These are phyloP conservation scores for Ibycter americanus DNA, from an alignment of 2,797 vertebrate genomes.

Conservation along the genomic window DNA sequence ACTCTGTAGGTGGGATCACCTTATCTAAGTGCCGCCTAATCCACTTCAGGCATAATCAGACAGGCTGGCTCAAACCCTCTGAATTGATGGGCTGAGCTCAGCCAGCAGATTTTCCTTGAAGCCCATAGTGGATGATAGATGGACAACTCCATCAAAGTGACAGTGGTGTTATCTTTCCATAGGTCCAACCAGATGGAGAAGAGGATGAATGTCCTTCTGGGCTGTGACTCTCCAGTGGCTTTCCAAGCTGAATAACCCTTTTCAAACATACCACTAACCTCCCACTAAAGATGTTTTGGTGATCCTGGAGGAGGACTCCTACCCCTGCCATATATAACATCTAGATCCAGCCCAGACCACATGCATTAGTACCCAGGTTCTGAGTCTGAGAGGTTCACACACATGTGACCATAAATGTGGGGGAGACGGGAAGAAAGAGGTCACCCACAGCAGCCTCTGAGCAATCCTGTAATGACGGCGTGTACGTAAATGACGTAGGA, in stretches of 20 bases:
- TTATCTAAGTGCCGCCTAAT: background rate
- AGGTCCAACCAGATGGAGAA: background rate
- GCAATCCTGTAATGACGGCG: background rate
- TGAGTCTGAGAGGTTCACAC: background rate
- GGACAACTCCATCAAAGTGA: background rate
- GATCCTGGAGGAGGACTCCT: background rate
- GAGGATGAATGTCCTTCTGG: background rate
- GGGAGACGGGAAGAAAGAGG: background rate
- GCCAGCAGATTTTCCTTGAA: background rate
- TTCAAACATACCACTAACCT: background rate
- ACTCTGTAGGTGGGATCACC: background rate
- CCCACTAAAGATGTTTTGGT: background rate
- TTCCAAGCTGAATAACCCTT: background rate
- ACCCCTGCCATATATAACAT: background rate
- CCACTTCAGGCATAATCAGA: background rate
- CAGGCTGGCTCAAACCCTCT: background rate
- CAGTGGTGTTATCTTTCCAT: accelerated
- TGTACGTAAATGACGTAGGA: background rate
- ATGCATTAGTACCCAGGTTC: background rate
- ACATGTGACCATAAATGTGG: background rate
- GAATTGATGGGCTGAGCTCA: background rate
- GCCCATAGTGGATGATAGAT: background rate
- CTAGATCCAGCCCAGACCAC: background rate
- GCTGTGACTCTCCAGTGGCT: background rate
- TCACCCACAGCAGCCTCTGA: background rate